Percentiles rank a stretch among this genome's conserved stretches.
Conservation (phyloP, 2,888 invertebrate genomes). For the Drosophila falleni region DNA sequence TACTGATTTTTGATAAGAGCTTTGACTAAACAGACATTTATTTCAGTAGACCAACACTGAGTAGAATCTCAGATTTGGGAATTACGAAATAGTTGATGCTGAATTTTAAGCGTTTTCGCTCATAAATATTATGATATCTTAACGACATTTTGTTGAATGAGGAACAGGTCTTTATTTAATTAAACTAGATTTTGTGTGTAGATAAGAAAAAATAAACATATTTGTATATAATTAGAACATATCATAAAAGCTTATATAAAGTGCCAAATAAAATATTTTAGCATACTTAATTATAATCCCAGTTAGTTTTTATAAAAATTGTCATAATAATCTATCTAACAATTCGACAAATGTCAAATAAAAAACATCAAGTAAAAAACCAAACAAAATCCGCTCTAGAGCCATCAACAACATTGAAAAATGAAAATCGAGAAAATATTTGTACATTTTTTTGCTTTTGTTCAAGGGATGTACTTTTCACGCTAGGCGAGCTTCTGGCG, state of each 20-base stretch:
- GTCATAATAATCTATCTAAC: not conserved
- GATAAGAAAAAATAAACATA: slow-evolving; percentile 2
- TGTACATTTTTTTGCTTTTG: slow-evolving; percentile 7
- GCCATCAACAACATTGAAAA: not conserved
- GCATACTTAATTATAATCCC: not conserved
- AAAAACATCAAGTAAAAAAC: not conserved
- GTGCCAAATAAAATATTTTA: not conserved
- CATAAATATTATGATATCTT: slow-evolving; percentile 1
- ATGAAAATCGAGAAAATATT: slow-evolving; percentile 23
- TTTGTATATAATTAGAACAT: slow-evolving; percentile 5
- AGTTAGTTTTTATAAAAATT: not conserved
- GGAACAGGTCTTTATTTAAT: slow-evolving; percentile 8
- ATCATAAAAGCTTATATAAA: slow-evolving; percentile 7
- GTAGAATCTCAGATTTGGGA: not conserved
- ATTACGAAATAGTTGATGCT: not conserved
- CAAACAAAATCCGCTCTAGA: not conserved
- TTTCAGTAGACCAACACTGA: not conserved
- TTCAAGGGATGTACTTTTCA: slow-evolving; percentile 30
- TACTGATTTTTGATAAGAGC: no score
- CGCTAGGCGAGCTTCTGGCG: slow-evolving; percentile 40
- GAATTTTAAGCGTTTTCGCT: not conserved
- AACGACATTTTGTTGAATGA: not conserved
- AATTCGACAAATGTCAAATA: not conserved
- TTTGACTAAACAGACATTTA: no score
- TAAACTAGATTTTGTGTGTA: slow-evolving; percentile 8